Evolutionary conservation across 2,113 vertebrate genomes (phyloP).

Genomic region (Phylloscopus trochiloides): DNA sequence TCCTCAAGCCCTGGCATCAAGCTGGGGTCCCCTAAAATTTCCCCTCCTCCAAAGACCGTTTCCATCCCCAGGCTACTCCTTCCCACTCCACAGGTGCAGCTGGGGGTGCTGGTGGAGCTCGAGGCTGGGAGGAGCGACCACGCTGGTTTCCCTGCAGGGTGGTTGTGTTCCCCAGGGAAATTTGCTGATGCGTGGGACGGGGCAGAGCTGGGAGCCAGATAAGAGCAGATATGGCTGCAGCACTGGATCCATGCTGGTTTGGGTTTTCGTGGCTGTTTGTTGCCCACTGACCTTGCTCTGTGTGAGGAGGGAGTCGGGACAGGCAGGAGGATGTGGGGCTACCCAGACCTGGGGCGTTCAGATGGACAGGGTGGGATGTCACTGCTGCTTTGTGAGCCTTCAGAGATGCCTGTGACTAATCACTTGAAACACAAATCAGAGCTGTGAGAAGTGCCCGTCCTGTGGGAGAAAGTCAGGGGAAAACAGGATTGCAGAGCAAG

Average conservation of each 20-base stretch:
- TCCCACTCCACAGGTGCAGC: not conserved
- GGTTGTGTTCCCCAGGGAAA: not conserved
- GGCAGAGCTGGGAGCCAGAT: not conserved
- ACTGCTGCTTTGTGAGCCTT: not conserved
- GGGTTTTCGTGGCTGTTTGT: not conserved
- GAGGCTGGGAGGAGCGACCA: not conserved
- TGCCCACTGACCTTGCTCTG: not conserved
- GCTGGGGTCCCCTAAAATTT: fast-evolving
- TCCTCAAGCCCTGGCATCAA: fast-evolving
- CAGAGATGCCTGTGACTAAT: not conserved
- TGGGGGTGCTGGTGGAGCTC: not conserved
- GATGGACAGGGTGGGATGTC: not conserved
- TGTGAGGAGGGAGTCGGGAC: not conserved
- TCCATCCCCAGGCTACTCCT: too few relatives aligned
- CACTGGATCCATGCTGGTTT: fast-evolving
- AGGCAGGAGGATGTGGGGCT: not conserved
- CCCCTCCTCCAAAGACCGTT: not conserved
- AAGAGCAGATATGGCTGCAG: not conserved
- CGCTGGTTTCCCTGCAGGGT: not conserved
- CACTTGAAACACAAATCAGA: not conserved
- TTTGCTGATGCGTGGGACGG: not conserved
- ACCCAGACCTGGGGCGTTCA: not conserved
- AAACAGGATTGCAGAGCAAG: not conserved
- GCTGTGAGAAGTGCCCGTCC: not conserved
- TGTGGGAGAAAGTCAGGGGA: not conserved